Percentiles rank a stretch among this genome's conserved stretches.
Conservation (phyloP, 2,113 vertebrate genomes). For the Chelonoidis abingdonii region DNA sequence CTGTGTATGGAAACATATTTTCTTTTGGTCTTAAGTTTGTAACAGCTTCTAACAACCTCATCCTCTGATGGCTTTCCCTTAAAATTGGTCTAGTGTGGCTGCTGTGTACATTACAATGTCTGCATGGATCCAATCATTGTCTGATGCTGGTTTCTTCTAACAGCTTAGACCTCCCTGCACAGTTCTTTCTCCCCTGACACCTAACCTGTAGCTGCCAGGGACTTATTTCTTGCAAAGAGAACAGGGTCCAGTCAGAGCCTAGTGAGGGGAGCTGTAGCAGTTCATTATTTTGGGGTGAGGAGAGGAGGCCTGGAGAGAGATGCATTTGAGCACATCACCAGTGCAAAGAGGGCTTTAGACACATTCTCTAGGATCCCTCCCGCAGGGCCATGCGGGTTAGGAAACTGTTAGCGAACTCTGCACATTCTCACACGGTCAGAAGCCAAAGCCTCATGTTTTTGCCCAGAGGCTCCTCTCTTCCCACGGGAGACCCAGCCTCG, state of each 20-base stretch:
- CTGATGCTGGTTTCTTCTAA: not conserved
- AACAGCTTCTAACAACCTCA: not conserved
- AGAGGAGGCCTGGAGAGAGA: not conserved
- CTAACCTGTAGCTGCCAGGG: not conserved
- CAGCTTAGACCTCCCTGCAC: not conserved
- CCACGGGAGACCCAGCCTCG: slow-evolving; percentile 57
- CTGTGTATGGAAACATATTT: not conserved
- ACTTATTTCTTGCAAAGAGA: not conserved
- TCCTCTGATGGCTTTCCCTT: not conserved
- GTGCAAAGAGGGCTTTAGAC: not conserved
- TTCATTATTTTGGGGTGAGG: not conserved
- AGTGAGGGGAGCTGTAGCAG: not conserved
- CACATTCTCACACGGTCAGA: slow-evolving; percentile 32
- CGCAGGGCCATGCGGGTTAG: slow-evolving; percentile 35
- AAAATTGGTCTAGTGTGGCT: not conserved
- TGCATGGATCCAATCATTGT: not conserved
- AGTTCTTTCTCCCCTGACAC: accelerated
- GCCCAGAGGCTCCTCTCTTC: slow-evolving; percentile 61
- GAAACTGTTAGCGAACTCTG: slow-evolving; percentile 63
- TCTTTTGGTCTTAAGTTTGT: not conserved
- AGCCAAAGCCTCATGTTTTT: slow-evolving; percentile 65
- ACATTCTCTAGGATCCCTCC: slow-evolving; percentile 30
- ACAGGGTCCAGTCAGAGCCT: not conserved
- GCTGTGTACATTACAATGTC: not conserved
- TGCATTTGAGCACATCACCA: not conserved